These are phyloP conservation scores for Dreissena polymorpha DNA, from an alignment of 1,140 invertebrate genomes.

Conservation along the genomic window DNA sequence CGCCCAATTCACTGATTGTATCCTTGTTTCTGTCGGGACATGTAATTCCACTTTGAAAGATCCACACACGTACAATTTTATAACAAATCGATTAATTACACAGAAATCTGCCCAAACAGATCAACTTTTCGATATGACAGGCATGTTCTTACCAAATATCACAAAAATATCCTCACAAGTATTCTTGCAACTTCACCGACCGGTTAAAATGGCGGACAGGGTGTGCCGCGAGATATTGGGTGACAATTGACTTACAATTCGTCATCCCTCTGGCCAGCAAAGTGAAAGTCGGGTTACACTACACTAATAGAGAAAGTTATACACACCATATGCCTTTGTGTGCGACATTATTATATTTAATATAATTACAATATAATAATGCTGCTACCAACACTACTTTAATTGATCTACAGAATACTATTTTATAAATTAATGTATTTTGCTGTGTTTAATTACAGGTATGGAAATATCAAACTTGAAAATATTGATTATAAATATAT, in stretches of 20 bases:
- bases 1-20: conserved; percentile 23
- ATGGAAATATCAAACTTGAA: too few species aligned
- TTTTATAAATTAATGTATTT: too few species aligned
- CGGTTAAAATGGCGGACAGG: conserved; percentile 53
- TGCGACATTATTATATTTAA: not conserved
- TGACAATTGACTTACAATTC: conserved; percentile 13
- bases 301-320: not conserved
- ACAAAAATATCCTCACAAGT: conserved; percentile 23
- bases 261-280: conserved; percentile 18
- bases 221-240: conserved; percentile 42
- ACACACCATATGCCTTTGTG: not conserved
- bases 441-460: too few species aligned
- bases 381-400: too few species aligned
- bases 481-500: too few species aligned
- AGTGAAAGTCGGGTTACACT: not conserved
- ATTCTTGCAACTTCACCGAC: conserved; percentile 18
- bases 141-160: conserved; percentile 29
- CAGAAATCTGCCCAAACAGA: too few species aligned
- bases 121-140: conserved; percentile 7
- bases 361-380: too few species aligned
- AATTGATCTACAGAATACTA: too few species aligned
- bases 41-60: not conserved
- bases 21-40: conserved; percentile 9
- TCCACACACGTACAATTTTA: not conserved
- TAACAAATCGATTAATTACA: too few species aligned